phyloP scores from a whole-genome alignment of 2,797 vertebrate species.

The Chaetodon trifasciatus region DNA sequence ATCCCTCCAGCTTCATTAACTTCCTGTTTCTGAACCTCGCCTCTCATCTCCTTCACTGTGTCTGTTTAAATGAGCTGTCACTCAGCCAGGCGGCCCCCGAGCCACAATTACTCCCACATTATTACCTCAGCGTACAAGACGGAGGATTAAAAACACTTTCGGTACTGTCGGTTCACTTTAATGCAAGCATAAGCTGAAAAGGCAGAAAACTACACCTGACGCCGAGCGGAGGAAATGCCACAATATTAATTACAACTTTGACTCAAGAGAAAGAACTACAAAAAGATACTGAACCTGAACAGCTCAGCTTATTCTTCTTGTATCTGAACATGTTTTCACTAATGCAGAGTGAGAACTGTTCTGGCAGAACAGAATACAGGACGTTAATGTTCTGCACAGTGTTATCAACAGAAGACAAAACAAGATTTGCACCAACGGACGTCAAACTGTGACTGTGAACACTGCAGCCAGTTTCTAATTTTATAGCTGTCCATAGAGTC shows the following conservation, averaged over 20 bases:
- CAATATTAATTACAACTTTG: slow-evolving; percentile 20
- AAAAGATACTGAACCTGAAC: background rate
- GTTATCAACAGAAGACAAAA: background rate
- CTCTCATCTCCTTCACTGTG: slow-evolving; percentile 59
- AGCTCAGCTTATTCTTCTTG: background rate
- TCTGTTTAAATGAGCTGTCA: slow-evolving; percentile 77
- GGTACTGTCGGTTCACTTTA: slow-evolving; percentile 30
- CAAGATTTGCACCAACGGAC: background rate
- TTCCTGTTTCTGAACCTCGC: slow-evolving; percentile 56
- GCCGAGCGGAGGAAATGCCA: background rate
- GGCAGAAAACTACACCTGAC: slow-evolving; percentile 14
- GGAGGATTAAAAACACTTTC: slow-evolving; percentile 38
- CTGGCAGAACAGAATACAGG: background rate
- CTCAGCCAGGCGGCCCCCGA: slow-evolving; percentile 14
- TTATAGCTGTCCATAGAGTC: background rate
- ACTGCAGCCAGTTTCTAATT: background rate
- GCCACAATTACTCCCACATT: slow-evolving; percentile 61
- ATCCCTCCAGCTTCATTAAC: slow-evolving; percentile 68
- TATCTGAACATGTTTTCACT: background rate
- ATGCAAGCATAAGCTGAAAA: slow-evolving; percentile 5
- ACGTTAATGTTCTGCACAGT: background rate
- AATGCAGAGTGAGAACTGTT: background rate
- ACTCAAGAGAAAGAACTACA: background rate
- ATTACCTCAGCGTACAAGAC: slow-evolving; percentile 44
- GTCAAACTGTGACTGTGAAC: background rate